Evolutionary conservation across 2,113 vertebrate species (phyloP).

Genomic region (Ramphastos sulfuratus): DNA sequence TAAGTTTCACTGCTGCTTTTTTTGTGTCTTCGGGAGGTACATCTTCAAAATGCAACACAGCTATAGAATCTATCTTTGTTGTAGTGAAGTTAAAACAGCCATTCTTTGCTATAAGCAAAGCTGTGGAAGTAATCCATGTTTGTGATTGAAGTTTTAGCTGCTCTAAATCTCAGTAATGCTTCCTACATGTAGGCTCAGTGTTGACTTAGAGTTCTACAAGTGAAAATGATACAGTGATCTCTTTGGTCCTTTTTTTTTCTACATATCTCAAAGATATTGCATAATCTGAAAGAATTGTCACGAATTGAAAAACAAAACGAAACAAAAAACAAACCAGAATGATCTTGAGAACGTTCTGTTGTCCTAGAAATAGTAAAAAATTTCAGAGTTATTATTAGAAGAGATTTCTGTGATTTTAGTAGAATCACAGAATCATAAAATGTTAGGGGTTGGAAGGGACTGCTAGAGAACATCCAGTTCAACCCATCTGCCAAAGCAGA

Average conservation of each 20-base stretch:
- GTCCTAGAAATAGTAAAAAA: not conserved
- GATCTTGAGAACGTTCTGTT: not conserved
- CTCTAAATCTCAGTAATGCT: not conserved
- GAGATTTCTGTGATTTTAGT: not conserved
- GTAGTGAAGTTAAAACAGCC: not conserved
- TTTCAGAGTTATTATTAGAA: not conserved
- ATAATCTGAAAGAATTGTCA: not conserved
- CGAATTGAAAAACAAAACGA: not conserved
- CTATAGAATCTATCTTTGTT: not conserved
- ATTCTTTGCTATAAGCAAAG: not conserved
- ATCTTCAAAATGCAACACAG: not conserved
- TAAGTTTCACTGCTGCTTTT: not conserved
- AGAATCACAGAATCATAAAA: too few species aligned
- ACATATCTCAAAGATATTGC: not conserved
- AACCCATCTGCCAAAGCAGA: too few species aligned
- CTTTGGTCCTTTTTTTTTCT: not conserved
- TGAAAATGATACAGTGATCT: not conserved
- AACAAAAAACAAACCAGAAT: not conserved
- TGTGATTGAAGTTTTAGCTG: not conserved
- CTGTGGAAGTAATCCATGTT: not conserved
- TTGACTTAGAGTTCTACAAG: not conserved
- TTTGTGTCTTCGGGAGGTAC: not conserved
- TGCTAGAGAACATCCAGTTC: too few species aligned
- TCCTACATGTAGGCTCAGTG: rapidly evolving
- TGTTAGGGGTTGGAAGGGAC: too few species aligned